A percentile compares a stretch with the other conserved stretches of the same genome.
Conservation (phyloP, 2,113 vertebrate genomes). For the Channa maculata region DNA sequence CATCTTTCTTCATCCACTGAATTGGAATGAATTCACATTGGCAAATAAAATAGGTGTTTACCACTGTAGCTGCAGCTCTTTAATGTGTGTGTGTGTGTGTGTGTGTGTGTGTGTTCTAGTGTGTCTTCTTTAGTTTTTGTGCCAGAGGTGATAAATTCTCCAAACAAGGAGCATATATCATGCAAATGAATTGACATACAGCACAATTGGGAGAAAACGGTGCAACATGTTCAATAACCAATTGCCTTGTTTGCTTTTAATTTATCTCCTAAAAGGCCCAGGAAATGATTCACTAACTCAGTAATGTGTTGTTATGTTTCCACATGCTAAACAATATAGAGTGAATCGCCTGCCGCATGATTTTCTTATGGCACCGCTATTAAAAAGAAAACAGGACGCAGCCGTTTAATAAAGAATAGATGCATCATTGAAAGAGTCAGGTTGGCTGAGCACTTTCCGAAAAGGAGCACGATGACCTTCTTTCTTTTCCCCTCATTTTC, state of each 20-base stretch:
- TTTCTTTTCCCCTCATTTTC: background rate
- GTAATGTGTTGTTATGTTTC: background rate
- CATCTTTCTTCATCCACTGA: slow-evolving; percentile 24
- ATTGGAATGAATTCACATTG: slow-evolving; percentile 8
- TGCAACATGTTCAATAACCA: background rate
- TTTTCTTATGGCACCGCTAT: too few species aligned
- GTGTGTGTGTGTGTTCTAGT: background rate
- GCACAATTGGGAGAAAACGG: background rate
- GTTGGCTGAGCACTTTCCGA: background rate
- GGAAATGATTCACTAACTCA: background rate
- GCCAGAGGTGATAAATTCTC: background rate
- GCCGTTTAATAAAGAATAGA: background rate
- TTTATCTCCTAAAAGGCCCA: slow-evolving; percentile 1
- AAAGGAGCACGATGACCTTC: background rate
- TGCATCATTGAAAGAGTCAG: background rate
- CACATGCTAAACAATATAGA: background rate
- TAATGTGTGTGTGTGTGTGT: background rate
- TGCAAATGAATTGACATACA: background rate
- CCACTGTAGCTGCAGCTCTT: slow-evolving; percentile 3
- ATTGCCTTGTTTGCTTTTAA: background rate
- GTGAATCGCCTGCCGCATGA: too few species aligned
- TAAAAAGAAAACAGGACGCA: background rate
- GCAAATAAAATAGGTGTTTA: slow-evolving; percentile 27
- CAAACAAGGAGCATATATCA: slow-evolving; percentile 7
- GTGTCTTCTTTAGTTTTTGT: background rate